Percentiles rank a stretch among this genome's conserved stretches.
phyloP scores from a whole-genome alignment of 2,797 vertebrate species.

The Gastrophryne carolinensis region DNA sequence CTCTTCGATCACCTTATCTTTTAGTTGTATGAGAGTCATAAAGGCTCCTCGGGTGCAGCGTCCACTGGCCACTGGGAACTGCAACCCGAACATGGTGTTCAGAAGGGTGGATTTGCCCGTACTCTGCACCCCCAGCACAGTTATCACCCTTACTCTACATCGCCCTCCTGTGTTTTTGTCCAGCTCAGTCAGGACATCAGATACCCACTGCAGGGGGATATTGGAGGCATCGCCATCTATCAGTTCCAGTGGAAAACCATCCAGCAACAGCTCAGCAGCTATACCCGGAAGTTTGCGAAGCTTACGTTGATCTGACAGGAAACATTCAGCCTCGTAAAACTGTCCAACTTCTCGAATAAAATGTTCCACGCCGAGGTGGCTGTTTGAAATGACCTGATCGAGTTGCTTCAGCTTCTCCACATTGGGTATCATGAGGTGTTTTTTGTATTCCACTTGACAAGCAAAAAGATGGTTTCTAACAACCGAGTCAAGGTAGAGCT shows the following conservation, averaged over 20 bases:
- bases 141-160: constrained; percentile 56
- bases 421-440: constrained; percentile 54
- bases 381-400: constrained; percentile 63
- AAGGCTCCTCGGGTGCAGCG: constrained; percentile 42
- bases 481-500: constrained; percentile 65
- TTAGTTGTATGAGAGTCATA: constrained; percentile 32
- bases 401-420: constrained; percentile 59
- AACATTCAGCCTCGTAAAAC: constrained; percentile 74
- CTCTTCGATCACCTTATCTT: constrained; percentile 4
- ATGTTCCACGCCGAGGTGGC: constrained; percentile 73
- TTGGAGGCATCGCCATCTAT: constrained; percentile 66
- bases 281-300: constrained; percentile 23
- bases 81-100: constrained; percentile 44
- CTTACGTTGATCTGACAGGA: constrained; percentile 47
- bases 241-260: constrained; percentile 33
- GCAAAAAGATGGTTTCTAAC: constrained; percentile 58
- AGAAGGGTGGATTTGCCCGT: constrained; percentile 46
- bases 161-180: constrained; percentile 55
- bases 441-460: constrained; percentile 64
- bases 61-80: constrained; percentile 44
- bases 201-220: constrained; percentile 73
- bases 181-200: constrained; percentile 72
- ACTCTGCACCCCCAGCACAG: constrained; percentile 39
- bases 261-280: constrained; percentile 27
- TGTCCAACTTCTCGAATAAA: constrained; percentile 80